Conservation (phyloP, 2,888 invertebrate species). For the Carabus problematicus region DNA sequence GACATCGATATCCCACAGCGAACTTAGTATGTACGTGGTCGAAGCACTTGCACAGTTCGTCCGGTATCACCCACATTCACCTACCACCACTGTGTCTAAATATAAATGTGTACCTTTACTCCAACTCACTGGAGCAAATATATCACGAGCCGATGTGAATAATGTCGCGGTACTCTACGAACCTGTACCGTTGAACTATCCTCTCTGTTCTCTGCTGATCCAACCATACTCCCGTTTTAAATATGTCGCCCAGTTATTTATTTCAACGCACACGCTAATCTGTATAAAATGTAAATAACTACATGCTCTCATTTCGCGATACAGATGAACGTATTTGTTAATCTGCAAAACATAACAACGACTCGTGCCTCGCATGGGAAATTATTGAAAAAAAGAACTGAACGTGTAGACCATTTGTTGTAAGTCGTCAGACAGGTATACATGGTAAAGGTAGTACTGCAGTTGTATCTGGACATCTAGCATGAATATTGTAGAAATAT, state of each 20-base stretch:
- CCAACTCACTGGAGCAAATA: constrained; percentile 28
- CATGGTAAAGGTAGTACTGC: no score
- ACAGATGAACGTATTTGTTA: constrained; percentile 9
- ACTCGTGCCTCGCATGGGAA: neutral
- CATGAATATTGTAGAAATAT: no score
- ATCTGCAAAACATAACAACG: constrained; percentile 17
- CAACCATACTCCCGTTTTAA: constrained; percentile 30
- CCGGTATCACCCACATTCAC: constrained; percentile 24
- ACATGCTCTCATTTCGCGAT: constrained; percentile 22
- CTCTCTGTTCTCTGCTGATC: constrained; percentile 2
- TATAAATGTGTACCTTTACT: constrained; percentile 35
- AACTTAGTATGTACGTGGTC: constrained; percentile 11
- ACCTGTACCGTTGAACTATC: no score
- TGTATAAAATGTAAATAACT: constrained; percentile 40
- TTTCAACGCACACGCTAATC: constrained; percentile 33
- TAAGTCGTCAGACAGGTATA: no score
- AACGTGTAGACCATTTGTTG: no score
- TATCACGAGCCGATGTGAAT: constrained; percentile 31
- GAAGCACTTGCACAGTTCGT: constrained; percentile 25
- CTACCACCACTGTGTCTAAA: constrained; percentile 31
- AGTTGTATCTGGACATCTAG: no score
- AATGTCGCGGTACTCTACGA: constrained; percentile 28
- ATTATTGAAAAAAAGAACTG: neutral
- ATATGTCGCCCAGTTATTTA: constrained; percentile 39
- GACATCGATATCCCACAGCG: constrained; percentile 41